Percentiles rank a stretch among this genome's conserved stretches.
Conservation (phyloP, 2,888 invertebrate species). For the Caenorhabditis wallacei region DNA sequence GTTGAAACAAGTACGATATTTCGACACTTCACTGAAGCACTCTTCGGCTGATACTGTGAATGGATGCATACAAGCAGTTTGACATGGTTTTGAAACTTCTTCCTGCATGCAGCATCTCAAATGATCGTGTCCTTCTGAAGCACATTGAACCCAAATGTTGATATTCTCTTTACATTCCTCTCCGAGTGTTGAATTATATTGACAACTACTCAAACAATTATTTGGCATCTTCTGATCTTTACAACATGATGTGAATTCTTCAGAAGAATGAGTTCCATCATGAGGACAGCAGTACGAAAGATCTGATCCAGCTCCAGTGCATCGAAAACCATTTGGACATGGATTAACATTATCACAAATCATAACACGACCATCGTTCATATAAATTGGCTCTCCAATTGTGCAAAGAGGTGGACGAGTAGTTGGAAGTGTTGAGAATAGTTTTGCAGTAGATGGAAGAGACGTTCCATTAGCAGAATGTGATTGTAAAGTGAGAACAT, state of each 20-base stretch:
- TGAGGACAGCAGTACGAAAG: constrained; percentile 71
- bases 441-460: constrained; percentile 73
- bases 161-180: constrained; percentile 63
- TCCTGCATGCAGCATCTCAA: constrained; percentile 72
- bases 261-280: constrained; percentile 54
- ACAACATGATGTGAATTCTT: constrained; percentile 71
- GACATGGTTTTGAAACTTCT: constrained; percentile 67
- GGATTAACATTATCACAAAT: constrained; percentile 55
- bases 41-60: constrained; percentile 61
- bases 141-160: constrained; percentile 73
- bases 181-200: constrained; percentile 67
- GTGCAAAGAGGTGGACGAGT: constrained; percentile 63
- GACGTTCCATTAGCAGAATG: constrained; percentile 68
- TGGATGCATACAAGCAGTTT: constrained; percentile 73
- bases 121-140: constrained; percentile 76
- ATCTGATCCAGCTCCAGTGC: constrained; percentile 60
- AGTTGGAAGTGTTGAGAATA: constrained; percentile 69
- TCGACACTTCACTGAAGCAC: constrained; percentile 57
- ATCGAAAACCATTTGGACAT: constrained; percentile 65
- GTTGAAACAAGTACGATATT: constrained; percentile 65
- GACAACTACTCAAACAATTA: constrained; percentile 63
- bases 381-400: constrained; percentile 70
- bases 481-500: constrained; percentile 70
- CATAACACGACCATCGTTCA: constrained; percentile 59
- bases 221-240: constrained; percentile 66